Conservation (phyloP, 2,888 invertebrate species). For the Deroplatys truncata region DNA sequence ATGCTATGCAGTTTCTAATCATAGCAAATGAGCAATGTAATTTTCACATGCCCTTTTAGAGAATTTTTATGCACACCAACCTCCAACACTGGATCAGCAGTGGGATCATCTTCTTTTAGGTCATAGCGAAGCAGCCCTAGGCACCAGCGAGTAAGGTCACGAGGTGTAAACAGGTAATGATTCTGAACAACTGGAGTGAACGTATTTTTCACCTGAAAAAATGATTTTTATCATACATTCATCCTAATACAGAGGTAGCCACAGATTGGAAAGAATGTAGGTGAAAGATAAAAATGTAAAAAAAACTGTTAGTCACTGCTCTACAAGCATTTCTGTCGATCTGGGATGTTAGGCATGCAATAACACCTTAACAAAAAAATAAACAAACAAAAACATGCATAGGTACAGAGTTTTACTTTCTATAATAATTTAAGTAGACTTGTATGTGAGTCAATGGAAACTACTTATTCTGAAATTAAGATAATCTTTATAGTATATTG, state of each 20-base stretch:
- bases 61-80: constrained; percentile 30
- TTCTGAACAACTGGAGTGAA: constrained; percentile 54
- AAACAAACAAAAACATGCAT: no score
- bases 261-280: neutral
- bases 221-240: neutral
- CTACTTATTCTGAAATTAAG: no score
- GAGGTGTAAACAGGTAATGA: constrained; percentile 72
- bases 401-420: no score
- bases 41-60: no score
- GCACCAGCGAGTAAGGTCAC: constrained; percentile 71
- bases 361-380: neutral
- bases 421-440: no score
- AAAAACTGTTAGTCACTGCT: neutral
- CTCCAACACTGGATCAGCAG: constrained; percentile 38
- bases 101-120: constrained; percentile 10
- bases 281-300: neutral
- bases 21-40: no score
- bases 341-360: neutral
- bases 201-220: constrained; percentile 43
- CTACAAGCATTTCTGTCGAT: neutral
- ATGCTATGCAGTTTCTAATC: no score
- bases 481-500: no score
- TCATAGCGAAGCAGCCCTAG: constrained; percentile 60
- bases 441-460: no score
- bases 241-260: neutral